Evolutionary conservation across 2,888 invertebrate species (phyloP).

Genomic region (Cistogaster globosa): DNA sequence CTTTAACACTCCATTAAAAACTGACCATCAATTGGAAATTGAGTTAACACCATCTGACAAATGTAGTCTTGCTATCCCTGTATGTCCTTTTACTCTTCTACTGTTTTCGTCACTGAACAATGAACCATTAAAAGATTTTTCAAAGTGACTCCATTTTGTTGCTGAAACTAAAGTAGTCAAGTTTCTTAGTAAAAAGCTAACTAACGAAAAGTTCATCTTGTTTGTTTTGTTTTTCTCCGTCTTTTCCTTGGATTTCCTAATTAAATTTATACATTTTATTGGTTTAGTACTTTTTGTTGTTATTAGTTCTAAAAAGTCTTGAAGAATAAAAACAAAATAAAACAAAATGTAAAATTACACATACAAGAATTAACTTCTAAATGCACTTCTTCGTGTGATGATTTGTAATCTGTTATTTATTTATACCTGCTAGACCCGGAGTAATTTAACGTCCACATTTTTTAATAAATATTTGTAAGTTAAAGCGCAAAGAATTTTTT

Average conservation of each 20-base stretch:
- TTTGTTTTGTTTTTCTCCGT: slow-evolving; percentile 10
- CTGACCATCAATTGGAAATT: slow-evolving; percentile 53
- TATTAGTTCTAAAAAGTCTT: slow-evolving; percentile 30
- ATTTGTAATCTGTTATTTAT: not conserved
- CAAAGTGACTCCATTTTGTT: slow-evolving; percentile 59
- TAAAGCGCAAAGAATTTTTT: too few relatives aligned
- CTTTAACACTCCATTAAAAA: slow-evolving; percentile 60
- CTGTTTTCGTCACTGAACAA: slow-evolving; percentile 31
- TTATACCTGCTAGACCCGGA: too few relatives aligned
- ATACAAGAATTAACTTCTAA: slow-evolving; percentile 9
- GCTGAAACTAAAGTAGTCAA: slow-evolving; percentile 43
- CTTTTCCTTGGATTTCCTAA: slow-evolving; percentile 60
- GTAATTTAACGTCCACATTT: too few relatives aligned
- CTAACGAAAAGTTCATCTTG: slow-evolving; percentile 41
- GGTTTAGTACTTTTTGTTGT: slow-evolving; percentile 30
- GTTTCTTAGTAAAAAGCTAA: slow-evolving; percentile 32
- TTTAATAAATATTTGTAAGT: too few relatives aligned
- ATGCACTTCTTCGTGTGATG: slow-evolving; percentile 38
- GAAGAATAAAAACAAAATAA: slow-evolving; percentile 20
- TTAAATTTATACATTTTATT: slow-evolving; percentile 63
- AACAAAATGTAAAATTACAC: slow-evolving; percentile 14
- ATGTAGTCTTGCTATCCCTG: not conserved
- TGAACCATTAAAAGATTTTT: slow-evolving; percentile 63
- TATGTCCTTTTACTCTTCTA: not conserved
- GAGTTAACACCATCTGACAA: slow-evolving; percentile 39